Evolutionary conservation across 2,113 vertebrate genomes (phyloP).

Genomic region (Halichoeres trimaculatus): DNA sequence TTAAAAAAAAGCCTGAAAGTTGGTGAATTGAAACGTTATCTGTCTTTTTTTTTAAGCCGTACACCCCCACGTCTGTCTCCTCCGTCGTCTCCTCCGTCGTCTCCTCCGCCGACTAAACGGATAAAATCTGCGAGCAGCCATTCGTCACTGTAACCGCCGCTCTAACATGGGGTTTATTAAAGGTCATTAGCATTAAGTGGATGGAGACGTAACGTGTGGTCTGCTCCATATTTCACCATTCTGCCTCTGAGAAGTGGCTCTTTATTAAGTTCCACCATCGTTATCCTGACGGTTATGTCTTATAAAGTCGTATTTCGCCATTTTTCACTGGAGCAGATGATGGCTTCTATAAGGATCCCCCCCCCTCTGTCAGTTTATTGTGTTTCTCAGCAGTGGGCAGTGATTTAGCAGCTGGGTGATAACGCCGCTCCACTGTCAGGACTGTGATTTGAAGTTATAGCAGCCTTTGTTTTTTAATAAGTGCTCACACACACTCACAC

Average conservation of each 20-base stretch:
- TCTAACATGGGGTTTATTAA: conserved; percentile 68
- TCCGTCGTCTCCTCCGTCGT: background rate
- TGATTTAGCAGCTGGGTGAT: conserved; percentile 34
- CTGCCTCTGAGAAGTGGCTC: conserved; percentile 32
- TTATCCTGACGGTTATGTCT: conserved; percentile 65
- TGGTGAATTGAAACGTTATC: background rate
- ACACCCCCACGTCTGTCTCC: conserved; percentile 10
- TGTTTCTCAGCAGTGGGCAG: conserved; percentile 41
- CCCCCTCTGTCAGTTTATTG: conserved; percentile 42
- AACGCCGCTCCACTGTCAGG: conserved; percentile 1
- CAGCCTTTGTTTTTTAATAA: background rate
- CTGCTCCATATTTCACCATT: conserved; percentile 58
- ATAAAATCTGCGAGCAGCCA: conserved; percentile 51
- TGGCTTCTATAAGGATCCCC: conserved; percentile 60
- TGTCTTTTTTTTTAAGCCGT: background rate
- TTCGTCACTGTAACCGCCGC: conserved; percentile 63
- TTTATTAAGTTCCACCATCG: conserved; percentile 68
- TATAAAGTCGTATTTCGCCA: conserved; percentile 57
- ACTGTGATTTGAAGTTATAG: background rate
- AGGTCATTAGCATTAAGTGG: conserved; percentile 75
- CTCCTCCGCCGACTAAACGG: conserved; percentile 56
- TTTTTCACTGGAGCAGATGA: conserved; percentile 65
- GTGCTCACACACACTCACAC: background rate
- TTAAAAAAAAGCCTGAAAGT: background rate
- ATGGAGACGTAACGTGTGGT: conserved; percentile 59